A percentile compares a stretch with the other conserved stretches of the same genome.
phyloP scores from a whole-genome alignment of 2,888 invertebrate genomes.

The Drosophila parthenogenetica region DNA sequence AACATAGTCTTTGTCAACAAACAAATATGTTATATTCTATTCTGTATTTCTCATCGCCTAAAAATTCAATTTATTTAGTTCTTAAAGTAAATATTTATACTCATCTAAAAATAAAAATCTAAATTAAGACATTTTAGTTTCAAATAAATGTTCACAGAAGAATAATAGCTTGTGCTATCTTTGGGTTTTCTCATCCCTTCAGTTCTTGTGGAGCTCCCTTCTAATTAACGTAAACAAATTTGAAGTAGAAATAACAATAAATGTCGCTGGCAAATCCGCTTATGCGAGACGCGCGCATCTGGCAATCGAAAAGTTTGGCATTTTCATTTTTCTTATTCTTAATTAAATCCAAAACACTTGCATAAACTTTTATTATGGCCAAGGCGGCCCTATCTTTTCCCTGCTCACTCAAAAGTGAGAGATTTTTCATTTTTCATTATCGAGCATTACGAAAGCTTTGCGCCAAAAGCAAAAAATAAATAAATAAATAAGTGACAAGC shows the following conservation, averaged over 20 bases:
- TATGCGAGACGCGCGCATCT: constrained; percentile 79
- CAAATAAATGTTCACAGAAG: too few relatives aligned
- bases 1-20: too few relatives aligned
- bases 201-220: constrained; percentile 28
- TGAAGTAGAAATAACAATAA: constrained; percentile 68
- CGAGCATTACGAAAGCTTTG: constrained; percentile 80
- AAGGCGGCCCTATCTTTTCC: constrained; percentile 7
- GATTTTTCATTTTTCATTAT: constrained; percentile 82
- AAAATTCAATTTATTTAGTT: too few relatives aligned
- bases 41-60: too few relatives aligned
- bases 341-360: constrained; percentile 82
- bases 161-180: too few relatives aligned
- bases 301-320: constrained; percentile 81
- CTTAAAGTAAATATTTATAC: too few relatives aligned
- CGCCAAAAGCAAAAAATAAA: constrained; percentile 33
- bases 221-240: constrained; percentile 78
- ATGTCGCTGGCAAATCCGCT: constrained; percentile 78
- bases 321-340: constrained; percentile 78
- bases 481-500: constrained; percentile 50
- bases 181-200: neutral
- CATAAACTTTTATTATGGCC: constrained; percentile 81
- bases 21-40: too few relatives aligned
- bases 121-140: neutral
- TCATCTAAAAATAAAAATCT: too few relatives aligned
- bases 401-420: constrained; percentile 57